Evolutionary conservation across 2,888 invertebrate species (phyloP), one percentile per base, ranked within the genome.

Genomic region (Lottia scabra): DNA sequence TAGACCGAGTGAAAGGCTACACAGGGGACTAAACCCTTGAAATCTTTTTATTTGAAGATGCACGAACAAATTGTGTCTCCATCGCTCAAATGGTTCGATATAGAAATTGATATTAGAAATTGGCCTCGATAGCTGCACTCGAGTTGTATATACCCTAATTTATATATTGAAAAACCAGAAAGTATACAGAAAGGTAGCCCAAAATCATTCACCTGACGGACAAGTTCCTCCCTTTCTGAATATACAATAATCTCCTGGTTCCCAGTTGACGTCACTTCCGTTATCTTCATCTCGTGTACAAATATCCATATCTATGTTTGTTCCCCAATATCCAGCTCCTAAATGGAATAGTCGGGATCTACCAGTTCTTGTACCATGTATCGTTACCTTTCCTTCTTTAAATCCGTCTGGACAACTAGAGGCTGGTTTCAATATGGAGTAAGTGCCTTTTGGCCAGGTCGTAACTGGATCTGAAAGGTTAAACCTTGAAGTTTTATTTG

Each of bases 351-450:
- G 23, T 19, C 10, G 19, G 10, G 56, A 56, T 56, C 23, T 56
- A 56, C 56, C 56, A 23, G 56, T 56, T 56, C 56, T 19, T 8
- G 23, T 23, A 56, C 56, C 56, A 56, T 56, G 56, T 19, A 56
- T 56, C 13, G 56, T 56, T 10, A 71, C 19, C 16, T 10, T 45
- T 3, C 74, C 75, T n/a, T 73, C 73, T 16, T 64, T 30, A 27
- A 76, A 75, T 2, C 74, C 77, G 3, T 46, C 48, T n/a, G 80
- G 80, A 68, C 80, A 80, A 12, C 77, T 78, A 43, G 69, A 63
- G 19, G 48, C 38, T 26, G 76, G 77, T 62, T 76, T 78, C n/a
- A 75, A 27, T 43, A 80, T 64, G 5, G 76, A 64, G 63, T 76
- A 74, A 13, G 19, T 62, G 5, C 72, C 74, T 13, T 63, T 63